Percentiles rank a stretch among this genome's conserved stretches.
Evolutionary conservation across 2,797 vertebrate genomes (phyloP).

Genomic region (Phrynocephalus vlangalii): DNA sequence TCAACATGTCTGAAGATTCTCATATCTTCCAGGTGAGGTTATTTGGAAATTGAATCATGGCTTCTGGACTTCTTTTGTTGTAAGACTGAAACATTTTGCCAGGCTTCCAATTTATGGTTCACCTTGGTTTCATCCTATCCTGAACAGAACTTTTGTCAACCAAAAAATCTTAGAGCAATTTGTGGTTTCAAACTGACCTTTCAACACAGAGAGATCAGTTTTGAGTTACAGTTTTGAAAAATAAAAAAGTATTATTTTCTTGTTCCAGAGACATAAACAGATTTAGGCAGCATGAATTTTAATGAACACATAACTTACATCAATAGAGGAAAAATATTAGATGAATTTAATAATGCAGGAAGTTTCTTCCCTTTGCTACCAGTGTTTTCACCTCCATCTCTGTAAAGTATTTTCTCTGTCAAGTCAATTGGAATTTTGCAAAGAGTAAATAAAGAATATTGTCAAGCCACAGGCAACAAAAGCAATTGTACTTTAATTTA

Average conservation of each 20-base stretch:
- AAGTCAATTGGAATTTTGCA: conserved; percentile 16
- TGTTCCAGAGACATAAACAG: not conserved
- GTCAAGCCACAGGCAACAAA: conserved; percentile 41
- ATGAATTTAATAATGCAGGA: not conserved
- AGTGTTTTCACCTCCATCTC: rapidly evolving
- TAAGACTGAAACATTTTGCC: too few relatives aligned
- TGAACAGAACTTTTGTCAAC: not conserved
- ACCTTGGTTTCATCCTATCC: too few relatives aligned
- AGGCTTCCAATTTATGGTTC: too few relatives aligned
- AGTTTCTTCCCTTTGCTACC: not conserved
- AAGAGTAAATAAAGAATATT: not conserved
- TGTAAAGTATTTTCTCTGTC: not conserved
- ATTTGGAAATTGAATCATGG: too few relatives aligned
- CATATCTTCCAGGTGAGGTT: too few relatives aligned
- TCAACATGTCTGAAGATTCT: too few relatives aligned
- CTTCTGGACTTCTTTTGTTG: too few relatives aligned
- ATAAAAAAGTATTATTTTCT: not conserved
- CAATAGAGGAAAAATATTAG: not conserved
- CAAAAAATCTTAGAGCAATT: not conserved
- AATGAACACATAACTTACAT: conserved; percentile 1
- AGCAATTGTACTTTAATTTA: conserved; percentile 64
- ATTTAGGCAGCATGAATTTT: not conserved
- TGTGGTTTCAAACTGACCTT: not conserved
- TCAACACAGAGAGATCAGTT: not conserved
- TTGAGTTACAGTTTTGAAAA: not conserved